Conservation (phyloP, 2,888 invertebrate species). For the Hyposoter dolosus region DNA sequence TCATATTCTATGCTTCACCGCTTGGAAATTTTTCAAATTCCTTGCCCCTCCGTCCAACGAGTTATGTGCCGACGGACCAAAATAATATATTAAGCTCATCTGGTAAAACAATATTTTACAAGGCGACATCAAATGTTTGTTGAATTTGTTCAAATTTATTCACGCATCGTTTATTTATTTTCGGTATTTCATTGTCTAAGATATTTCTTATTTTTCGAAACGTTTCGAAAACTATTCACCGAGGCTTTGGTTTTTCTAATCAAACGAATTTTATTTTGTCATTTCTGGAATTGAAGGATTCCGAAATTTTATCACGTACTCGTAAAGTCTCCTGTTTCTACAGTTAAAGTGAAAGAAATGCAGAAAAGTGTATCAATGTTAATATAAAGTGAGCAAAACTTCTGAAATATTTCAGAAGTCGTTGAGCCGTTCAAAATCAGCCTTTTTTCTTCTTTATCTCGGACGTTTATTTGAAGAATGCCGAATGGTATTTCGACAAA, state of each 20-base stretch:
- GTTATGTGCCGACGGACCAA: conserved; percentile 32
- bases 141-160: conserved; percentile 9
- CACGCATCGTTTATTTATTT: conserved; percentile 4
- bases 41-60: conserved; percentile 23
- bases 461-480: conserved; percentile 80
- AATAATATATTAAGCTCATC: conserved; percentile 39
- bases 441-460: conserved; percentile 36
- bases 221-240: background rate
- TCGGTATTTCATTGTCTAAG: background rate
- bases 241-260: background rate
- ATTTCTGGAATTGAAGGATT: background rate
- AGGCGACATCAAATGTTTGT: conserved; percentile 21
- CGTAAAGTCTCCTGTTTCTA: background rate
- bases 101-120: conserved; percentile 33
- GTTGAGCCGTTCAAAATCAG: conserved; percentile 16
- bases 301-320: background rate
- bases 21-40: conserved; percentile 51
- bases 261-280: background rate
- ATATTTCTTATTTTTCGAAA: background rate
- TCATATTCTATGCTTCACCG: conserved; percentile 41
- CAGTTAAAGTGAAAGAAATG: background rate
- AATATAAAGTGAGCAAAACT: background rate
- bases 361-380: background rate
- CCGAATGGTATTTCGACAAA: conserved; percentile 78
- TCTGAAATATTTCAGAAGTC: conserved; percentile 5